Evolutionary conservation across 2,113 vertebrate species (phyloP), one percentile per base, ranked within the genome.

Genomic region (Merops nubicus): DNA sequence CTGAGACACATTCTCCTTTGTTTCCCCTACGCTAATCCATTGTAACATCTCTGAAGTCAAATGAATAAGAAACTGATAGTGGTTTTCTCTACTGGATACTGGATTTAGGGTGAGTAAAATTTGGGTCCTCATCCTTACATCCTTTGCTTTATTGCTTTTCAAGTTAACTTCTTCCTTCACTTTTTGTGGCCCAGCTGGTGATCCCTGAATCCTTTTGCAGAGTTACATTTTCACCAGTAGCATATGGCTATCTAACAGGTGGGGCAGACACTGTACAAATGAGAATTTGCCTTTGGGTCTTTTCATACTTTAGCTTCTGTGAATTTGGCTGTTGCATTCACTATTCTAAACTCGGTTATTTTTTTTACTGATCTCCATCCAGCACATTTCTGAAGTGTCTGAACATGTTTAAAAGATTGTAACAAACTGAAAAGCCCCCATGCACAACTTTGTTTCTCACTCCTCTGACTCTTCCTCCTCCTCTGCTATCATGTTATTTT

Each of bases 261-360:
- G 88, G 95, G 97, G 83, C 65, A 85, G 43, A 65, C 50, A 78
- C 53, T 80, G 65, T 45, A 73, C 57, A 91, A 94, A 89, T 79
- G 85, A 97, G 78, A 84, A 91, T 96, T 95, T 96, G 92, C 94
- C 87, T 91, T 88, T 96, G 79, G 96, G 94, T 93, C 83, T 96
- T 85, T 94, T 94, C 69, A 20, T 91, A 48, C 45, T 85, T 94
- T n/a, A 91, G 84, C 89, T 91, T 72, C 57, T 94, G 86, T 84
- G 93, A 95, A 94, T 80, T 79, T 93, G 96, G 93, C 90, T 96
- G 75, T 77, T 82, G 40, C 70, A 78, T 79, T 94, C 88, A 28
- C 67, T 92, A 25, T 76, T 94, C 79, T 87, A 65, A 84, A 93
- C 36, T 56, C 7, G 0, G 31, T 20, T 31, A 8, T 17, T 57